phyloP scores from a whole-genome alignment of 2,113 vertebrate genomes.

The Collichthys lucidus region DNA sequence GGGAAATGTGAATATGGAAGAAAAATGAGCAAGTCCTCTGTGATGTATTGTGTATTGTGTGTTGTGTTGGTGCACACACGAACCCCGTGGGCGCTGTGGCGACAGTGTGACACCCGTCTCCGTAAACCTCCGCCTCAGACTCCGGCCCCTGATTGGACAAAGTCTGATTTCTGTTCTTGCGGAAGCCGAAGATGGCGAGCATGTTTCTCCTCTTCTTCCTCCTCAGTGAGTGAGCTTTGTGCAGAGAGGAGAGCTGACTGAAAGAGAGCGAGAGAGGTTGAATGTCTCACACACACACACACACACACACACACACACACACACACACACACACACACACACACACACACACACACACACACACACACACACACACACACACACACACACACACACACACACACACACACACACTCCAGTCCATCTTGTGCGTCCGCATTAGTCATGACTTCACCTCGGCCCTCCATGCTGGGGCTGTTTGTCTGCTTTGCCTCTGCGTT shows the following conservation, averaged over 20 bases:
- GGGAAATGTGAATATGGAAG: slow-evolving; percentile 1
- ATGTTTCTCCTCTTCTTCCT: slow-evolving; percentile 84
- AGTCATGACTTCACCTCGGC: slow-evolving; percentile 31
- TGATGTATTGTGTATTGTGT: neutral
- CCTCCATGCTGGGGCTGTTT: neutral
- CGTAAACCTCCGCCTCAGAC: slow-evolving; percentile 67
- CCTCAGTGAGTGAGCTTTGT: slow-evolving; percentile 82
- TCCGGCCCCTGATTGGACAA: slow-evolving; percentile 73
- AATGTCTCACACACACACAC: slow-evolving; percentile 16
- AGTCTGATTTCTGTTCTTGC: slow-evolving; percentile 79
- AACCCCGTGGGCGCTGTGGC: slow-evolving; percentile 78
- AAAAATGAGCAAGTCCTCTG: neutral
- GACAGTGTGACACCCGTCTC: slow-evolving; percentile 75
- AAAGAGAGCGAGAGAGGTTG: slow-evolving; percentile 47
- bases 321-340: too few species aligned
- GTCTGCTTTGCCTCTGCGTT: slow-evolving; percentile 27
- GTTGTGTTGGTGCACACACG: slow-evolving; percentile 29
- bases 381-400: neutral
- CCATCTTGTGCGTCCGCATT: neutral
- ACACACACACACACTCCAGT: slow-evolving; percentile 19
- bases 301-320: too few species aligned
- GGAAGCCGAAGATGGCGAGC: slow-evolving; percentile 83
- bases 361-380: neutral
- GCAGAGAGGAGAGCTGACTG: slow-evolving; percentile 80
- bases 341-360: slow-evolving; percentile 1